These are phyloP conservation scores for Sorex araneus DNA, from an alignment of 2,113 vertebrate genomes.

Conservation along the genomic window DNA sequence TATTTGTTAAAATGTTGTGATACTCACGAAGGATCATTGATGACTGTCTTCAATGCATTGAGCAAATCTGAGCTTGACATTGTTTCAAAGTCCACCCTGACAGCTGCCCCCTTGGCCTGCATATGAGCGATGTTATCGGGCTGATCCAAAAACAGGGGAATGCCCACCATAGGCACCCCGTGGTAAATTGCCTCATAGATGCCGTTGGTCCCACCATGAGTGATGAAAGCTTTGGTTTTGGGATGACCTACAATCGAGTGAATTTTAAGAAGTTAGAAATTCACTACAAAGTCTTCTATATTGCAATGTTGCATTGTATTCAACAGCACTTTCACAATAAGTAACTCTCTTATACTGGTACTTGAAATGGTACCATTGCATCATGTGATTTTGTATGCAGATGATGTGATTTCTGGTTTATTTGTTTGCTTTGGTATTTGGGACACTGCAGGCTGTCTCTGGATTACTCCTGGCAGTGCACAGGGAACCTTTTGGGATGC, in stretches of 20 bases:
- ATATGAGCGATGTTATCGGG: conserved; percentile 89
- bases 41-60: conserved; percentile 89
- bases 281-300: no score
- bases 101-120: conserved; percentile 89
- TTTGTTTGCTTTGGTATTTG: no score
- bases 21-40: conserved; percentile 91
- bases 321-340: no score
- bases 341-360: no score
- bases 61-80: conserved; percentile 78
- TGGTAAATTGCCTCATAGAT: conserved; percentile 94
- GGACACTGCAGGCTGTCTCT: no score
- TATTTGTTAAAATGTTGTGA: neutral
- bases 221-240: conserved; percentile 92
- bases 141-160: conserved; percentile 93
- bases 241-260: conserved; percentile 89
- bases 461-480: no score
- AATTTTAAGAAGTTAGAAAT: neutral
- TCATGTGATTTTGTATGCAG: no score
- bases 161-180: conserved; percentile 91
- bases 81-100: conserved; percentile 87
- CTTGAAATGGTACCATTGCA: no score
- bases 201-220: conserved; percentile 93
- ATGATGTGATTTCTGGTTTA: no score
- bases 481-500: no score
- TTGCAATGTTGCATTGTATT: no score